Base-by-base conservation (phyloP, 2,888 invertebrate genomes). In the Callosobruchus maculatus region DNA sequence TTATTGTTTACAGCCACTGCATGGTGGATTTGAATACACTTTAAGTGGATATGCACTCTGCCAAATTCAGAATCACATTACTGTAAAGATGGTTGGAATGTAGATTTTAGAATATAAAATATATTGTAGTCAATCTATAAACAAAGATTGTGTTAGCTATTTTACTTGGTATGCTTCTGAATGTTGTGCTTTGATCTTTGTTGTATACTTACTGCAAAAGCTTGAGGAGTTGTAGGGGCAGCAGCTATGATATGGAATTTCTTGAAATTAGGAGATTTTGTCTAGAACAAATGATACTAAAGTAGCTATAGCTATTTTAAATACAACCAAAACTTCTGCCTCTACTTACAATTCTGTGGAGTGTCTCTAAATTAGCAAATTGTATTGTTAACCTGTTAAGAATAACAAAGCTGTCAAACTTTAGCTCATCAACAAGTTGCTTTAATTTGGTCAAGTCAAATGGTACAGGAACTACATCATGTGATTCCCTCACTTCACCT, bases 201-300 rank as follows among this genome's bases (percentile, higher is more conserved):
- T n/a, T n/a, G n/a, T n/a, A n/a, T 75, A 80, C 81, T 84, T 86
- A 91, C 91, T 82, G 90, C 90, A 74, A 92, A 86, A 9, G 94
- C 93, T 77, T 89, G 89, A 81, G 91, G 89, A 31, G 91, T 92
- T 84, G 90, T 92, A n/a, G 95, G 95, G 70, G 92, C 85, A 4
- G 93, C 92, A 72, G 93, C 94, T 79, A 95, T 87, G 26, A 96
- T 88, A 83, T 95, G 90, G 83, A 92, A 95, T 81, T 93, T 93
- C 79, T 91, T 93, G 22, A 93, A 85, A 85, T 91, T 92, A 26
- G 90, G 87, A 0, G 93, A 94, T 82, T 93, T 92, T 80, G 88
- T 88, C 86, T 90, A 83, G 77, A 87, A 88, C 78, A 74, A 77
- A 81, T 70, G 20, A 70, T 66, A 49, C 7, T 26, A 2, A 26